phyloP scores from a whole-genome alignment of 2,797 vertebrate species.

The Gallirallus australis region DNA sequence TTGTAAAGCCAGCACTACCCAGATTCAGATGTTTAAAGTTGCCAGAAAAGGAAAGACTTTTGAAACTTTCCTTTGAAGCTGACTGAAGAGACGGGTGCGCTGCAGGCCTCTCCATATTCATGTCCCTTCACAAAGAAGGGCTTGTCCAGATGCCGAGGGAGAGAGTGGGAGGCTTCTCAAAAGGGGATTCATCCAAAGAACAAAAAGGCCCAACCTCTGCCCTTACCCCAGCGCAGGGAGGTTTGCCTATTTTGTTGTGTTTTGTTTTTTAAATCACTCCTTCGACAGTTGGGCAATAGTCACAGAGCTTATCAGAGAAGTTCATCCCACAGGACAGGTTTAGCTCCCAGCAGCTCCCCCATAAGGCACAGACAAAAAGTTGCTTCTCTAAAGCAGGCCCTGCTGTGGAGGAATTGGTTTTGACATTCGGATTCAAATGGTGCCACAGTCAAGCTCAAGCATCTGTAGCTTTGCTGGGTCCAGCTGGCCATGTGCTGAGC shows the following conservation, averaged over 20 bases:
- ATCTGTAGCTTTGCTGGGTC: neutral
- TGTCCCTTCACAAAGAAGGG: slow-evolving; percentile 31
- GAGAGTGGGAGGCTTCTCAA: neutral
- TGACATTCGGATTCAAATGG: slow-evolving; percentile 6
- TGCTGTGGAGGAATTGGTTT: neutral
- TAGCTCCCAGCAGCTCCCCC: neutral
- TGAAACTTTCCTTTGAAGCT: slow-evolving; percentile 47
- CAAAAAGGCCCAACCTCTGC: slow-evolving; percentile 53
- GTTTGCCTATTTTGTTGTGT: neutral
- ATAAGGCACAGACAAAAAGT: neutral
- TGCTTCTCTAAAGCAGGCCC: neutral
- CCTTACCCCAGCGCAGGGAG: neutral
- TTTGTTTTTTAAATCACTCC: neutral
- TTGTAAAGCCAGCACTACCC: slow-evolving; percentile 19
- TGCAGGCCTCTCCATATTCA: slow-evolving; percentile 61
- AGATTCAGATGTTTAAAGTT: neutral
- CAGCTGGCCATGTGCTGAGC: neutral
- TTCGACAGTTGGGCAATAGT: slow-evolving; percentile 25
- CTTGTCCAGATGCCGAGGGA: slow-evolving; percentile 36
- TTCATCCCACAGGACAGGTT: neutral
- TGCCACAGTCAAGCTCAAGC: neutral
- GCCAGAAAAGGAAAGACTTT: slow-evolving; percentile 25
- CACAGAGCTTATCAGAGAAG: neutral
- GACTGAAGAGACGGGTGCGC: neutral
- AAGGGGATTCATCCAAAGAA: slow-evolving; percentile 49